A percentile compares a stretch with the other conserved stretches of the same genome.
Evolutionary conservation across 2,113 vertebrate species (phyloP).

Genomic region (Rynchops niger): DNA sequence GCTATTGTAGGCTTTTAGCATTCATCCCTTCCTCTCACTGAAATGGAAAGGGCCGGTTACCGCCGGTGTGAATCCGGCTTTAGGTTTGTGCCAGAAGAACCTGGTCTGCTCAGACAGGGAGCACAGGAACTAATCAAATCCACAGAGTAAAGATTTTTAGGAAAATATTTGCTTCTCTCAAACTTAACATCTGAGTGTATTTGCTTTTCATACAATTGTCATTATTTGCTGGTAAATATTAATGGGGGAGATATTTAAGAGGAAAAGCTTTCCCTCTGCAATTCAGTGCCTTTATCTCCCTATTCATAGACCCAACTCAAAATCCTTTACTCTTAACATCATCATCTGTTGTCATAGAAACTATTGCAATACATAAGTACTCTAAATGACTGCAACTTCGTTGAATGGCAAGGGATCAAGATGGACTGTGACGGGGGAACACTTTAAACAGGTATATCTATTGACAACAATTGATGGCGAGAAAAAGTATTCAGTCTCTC

Average conservation of each 20-base stretch:
- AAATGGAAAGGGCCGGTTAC: background rate
- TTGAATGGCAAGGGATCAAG: slow-evolving; percentile 66
- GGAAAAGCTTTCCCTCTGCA: slow-evolving; percentile 34
- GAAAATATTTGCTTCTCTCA: background rate
- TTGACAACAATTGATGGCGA: background rate
- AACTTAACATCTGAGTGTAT: background rate
- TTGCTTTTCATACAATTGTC: background rate
- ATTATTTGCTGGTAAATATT: slow-evolving; percentile 28
- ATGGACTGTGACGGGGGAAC: slow-evolving; percentile 40
- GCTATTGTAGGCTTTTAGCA: background rate
- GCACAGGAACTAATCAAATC: background rate
- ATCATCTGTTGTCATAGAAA: slow-evolving; percentile 78
- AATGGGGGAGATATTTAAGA: background rate
- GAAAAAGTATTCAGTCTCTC: background rate
- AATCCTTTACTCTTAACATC: slow-evolving; percentile 73
- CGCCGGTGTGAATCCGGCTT: background rate
- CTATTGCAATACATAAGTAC: slow-evolving; percentile 69
- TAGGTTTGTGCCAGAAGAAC: background rate
- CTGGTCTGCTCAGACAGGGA: background rate
- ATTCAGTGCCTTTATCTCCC: slow-evolving; percentile 55
- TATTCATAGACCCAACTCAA: slow-evolving; percentile 66
- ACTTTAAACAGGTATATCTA: slow-evolving; percentile 41
- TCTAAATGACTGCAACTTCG: slow-evolving; percentile 70
- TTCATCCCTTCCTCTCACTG: background rate
- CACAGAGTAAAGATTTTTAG: background rate